Evolutionary conservation across 35 echinoderm and acorn worm genomes (phyloP).

Genomic region (Apostichopus japonicus): DNA sequence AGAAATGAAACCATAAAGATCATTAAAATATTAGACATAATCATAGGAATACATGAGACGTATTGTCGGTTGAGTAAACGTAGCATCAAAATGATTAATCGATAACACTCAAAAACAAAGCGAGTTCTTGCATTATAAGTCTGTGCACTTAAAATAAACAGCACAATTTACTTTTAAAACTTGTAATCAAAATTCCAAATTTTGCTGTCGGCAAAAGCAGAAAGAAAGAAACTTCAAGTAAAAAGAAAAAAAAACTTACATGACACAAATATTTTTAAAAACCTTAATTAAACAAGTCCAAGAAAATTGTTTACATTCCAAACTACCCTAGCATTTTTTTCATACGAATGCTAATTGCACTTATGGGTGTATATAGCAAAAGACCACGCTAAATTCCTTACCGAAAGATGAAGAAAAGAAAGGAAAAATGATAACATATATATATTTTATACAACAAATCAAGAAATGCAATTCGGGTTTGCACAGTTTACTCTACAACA

Average conservation of each 20-base stretch:
- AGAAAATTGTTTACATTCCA: background rate
- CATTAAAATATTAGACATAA: no score
- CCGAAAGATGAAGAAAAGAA: background rate
- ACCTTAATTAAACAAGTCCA: background rate
- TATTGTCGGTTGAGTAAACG: no score
- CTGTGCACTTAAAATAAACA: background rate
- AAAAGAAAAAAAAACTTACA: no score
- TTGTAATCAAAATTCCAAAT: background rate
- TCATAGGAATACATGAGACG: no score
- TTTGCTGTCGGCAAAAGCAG: background rate
- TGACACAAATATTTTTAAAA: background rate
- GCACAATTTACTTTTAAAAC: background rate
- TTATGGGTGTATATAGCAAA: background rate
- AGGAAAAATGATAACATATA: background rate
- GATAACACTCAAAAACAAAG: no score
- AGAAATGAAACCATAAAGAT: no score
- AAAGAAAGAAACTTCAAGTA: no score
- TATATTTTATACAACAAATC: no score
- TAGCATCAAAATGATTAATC: no score
- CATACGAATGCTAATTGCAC: background rate
- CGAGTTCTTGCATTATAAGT: background rate
- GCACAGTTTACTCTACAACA: no score
- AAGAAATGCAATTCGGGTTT: no score
- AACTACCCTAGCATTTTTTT: background rate
- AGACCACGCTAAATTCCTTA: background rate